phyloP scores from a whole-genome alignment of 1,140 invertebrate genomes.

The Goniozus legneri region DNA sequence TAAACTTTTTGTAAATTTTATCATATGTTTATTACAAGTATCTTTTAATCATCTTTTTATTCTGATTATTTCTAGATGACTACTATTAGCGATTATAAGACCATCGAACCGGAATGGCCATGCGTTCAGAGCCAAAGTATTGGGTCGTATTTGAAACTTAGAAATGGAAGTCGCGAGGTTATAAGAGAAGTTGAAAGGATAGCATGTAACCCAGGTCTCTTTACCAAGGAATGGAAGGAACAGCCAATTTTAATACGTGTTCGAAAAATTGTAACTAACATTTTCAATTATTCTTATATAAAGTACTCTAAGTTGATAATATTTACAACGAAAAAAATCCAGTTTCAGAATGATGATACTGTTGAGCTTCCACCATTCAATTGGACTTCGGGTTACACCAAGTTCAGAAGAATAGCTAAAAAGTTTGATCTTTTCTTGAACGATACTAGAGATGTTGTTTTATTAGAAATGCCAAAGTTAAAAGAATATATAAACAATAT shows the following conservation, averaged over 20 bases:
- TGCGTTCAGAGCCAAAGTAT: constrained; percentile 36
- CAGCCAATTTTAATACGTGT: constrained; percentile 29
- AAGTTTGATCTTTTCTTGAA: constrained; percentile 34
- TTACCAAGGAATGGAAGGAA: constrained; percentile 40
- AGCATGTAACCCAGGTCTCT: constrained; percentile 30
- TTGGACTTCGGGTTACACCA: constrained; percentile 41
- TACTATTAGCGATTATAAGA: constrained; percentile 34
- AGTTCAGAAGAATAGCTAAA: constrained; percentile 30
- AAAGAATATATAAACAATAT: constrained; percentile 22
- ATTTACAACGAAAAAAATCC: not conserved
- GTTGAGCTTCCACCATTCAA: constrained; percentile 29
- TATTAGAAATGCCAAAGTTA: constrained; percentile 31
- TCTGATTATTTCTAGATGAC: constrained; percentile 23
- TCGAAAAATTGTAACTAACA: constrained; percentile 26
- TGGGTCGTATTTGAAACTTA: constrained; percentile 31
- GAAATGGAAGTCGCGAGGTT: constrained; percentile 35
- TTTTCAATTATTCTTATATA: not conserved
- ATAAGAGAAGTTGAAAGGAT: constrained; percentile 39
- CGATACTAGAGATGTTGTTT: constrained; percentile 18
- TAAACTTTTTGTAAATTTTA: constrained; percentile 8
- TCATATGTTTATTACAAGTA: not conserved
- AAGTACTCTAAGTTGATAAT: not conserved
- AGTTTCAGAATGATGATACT: constrained; percentile 24
- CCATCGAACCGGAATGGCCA: constrained; percentile 36
- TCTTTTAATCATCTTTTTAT: not conserved